Percentiles rank a stretch among this genome's conserved stretches.
phyloP scores from a whole-genome alignment of 2,113 vertebrate species.

The Silurus asotus region DNA sequence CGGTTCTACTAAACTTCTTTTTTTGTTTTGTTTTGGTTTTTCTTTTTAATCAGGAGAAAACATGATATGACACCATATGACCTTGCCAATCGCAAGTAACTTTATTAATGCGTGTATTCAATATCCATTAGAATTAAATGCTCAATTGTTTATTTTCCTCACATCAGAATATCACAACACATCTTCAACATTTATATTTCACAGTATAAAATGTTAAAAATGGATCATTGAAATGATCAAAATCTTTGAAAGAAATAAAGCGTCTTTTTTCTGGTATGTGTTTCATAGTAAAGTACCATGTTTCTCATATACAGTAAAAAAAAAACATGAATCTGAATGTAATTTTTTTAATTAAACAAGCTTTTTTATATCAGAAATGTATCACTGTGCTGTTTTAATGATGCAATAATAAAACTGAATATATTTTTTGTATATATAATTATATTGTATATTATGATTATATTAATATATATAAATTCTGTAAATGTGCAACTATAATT shows the following conservation, averaged over 20 bases:
- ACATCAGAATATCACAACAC: neutral
- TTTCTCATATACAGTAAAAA: neutral
- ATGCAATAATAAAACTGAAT: neutral
- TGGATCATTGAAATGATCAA: neutral
- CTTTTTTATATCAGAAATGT: neutral
- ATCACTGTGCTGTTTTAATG: neutral
- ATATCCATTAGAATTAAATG: neutral
- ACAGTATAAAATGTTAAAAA: neutral
- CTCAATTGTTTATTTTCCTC: neutral
- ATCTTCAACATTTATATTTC: neutral
- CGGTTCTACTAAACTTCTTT: too few relatives aligned
- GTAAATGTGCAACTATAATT: neutral
- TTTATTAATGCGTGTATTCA: neutral
- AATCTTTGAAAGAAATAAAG: neutral
- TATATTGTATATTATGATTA: too few relatives aligned
- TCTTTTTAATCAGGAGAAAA: neutral
- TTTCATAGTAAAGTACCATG: neutral
- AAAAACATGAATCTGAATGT: neutral
- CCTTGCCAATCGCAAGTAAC: too few relatives aligned
- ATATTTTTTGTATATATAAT: too few relatives aligned
- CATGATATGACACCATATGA: too few relatives aligned
- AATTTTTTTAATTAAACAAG: too few relatives aligned
- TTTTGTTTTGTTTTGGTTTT: neutral
- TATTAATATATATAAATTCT: too few relatives aligned
- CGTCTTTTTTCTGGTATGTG: neutral